Percentiles rank a stretch among this genome's conserved stretches.
Evolutionary conservation across 1,140 invertebrate genomes (phyloP).

Genomic region (Dinoponera quadriceps): DNA sequence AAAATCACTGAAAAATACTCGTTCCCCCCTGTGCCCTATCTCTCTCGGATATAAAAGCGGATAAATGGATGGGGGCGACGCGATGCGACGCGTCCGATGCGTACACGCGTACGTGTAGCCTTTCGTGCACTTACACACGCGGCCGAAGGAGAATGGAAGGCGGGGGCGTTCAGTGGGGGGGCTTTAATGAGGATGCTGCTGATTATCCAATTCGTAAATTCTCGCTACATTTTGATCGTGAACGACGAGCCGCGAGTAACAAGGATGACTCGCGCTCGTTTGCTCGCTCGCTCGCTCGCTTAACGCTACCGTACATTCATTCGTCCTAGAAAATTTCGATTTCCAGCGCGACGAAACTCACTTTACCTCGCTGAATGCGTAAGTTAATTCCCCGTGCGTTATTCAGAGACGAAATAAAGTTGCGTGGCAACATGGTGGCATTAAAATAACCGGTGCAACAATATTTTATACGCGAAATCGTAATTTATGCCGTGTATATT

Average conservation of each 20-base stretch:
- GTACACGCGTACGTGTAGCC: conserved; percentile 39
- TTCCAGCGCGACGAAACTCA: conserved; percentile 24
- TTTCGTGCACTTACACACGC: conserved; percentile 43
- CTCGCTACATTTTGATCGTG: conserved; percentile 85
- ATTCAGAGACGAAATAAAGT: background rate
- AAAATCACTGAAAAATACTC: conserved; percentile 65
- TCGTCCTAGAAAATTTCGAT: conserved; percentile 55
- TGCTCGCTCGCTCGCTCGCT: conserved; percentile 14
- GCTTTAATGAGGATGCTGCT: conserved; percentile 86
- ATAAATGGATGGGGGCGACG: conserved; percentile 66
- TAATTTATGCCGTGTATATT: background rate
- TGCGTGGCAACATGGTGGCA: background rate
- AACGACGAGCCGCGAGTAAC: conserved; percentile 80
- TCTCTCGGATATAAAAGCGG: conserved; percentile 30
- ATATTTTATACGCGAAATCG: background rate
- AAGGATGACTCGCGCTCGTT: conserved; percentile 71
- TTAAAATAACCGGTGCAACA: background rate
- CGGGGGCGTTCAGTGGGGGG: conserved; percentile 83
- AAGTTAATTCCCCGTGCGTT: background rate
- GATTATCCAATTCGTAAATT: conserved; percentile 86
- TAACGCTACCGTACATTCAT: conserved; percentile 33
- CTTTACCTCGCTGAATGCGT: background rate
- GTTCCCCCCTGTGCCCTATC: background rate
- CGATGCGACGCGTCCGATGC: conserved; percentile 6
- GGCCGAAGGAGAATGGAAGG: conserved; percentile 79